Percentiles rank a stretch among this genome's conserved stretches.
Evolutionary conservation across 1,140 invertebrate genomes (phyloP).

Genomic region (Drosophila elegans): DNA sequence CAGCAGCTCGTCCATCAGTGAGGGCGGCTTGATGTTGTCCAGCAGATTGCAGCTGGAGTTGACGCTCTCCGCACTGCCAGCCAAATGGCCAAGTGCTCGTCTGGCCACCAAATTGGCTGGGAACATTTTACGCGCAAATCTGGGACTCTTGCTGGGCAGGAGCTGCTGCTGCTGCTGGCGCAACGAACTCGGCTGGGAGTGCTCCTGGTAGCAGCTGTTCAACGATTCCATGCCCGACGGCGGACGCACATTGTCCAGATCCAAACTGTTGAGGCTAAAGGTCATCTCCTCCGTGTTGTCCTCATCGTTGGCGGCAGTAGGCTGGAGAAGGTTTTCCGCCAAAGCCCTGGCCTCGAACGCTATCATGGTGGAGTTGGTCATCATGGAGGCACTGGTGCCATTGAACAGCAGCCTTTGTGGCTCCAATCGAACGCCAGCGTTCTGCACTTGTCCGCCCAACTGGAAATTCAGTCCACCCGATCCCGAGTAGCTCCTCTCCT

Average conservation of each 20-base stretch:
- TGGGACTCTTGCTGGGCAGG: slow-evolving; percentile 70
- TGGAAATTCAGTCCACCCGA: slow-evolving; percentile 69
- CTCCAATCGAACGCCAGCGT: slow-evolving; percentile 47
- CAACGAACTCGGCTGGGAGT: slow-evolving; percentile 69
- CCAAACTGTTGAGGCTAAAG: slow-evolving; percentile 87
- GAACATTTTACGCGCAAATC: slow-evolving; percentile 87
- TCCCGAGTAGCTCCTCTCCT: slow-evolving; percentile 12
- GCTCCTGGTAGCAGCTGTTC: slow-evolving; percentile 71
- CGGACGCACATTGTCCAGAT: slow-evolving; percentile 91
- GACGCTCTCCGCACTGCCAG: slow-evolving; percentile 85
- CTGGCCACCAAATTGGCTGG: slow-evolving; percentile 89
- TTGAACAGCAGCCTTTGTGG: slow-evolving; percentile 58
- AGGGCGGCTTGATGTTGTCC: slow-evolving; percentile 93
- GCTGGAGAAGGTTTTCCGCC: slow-evolving; percentile 87
- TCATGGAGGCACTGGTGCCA: slow-evolving; percentile 76
- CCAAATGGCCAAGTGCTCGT: slow-evolving; percentile 87
- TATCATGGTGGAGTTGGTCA: slow-evolving; percentile 89
- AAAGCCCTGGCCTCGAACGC: slow-evolving; percentile 90
- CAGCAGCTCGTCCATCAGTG: slow-evolving; percentile 91
- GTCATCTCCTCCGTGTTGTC: slow-evolving; percentile 86
- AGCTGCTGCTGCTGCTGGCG: slow-evolving; percentile 53
- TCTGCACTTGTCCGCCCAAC: slow-evolving; percentile 78
- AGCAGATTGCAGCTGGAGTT: slow-evolving; percentile 87
- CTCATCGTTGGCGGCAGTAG: slow-evolving; percentile 13
- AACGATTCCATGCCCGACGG: slow-evolving; percentile 89